A percentile compares a stretch with the other conserved stretches of the same genome.
Evolutionary conservation across 2,113 vertebrate genomes (phyloP).

Genomic region (Corythoichthys intestinalis): DNA sequence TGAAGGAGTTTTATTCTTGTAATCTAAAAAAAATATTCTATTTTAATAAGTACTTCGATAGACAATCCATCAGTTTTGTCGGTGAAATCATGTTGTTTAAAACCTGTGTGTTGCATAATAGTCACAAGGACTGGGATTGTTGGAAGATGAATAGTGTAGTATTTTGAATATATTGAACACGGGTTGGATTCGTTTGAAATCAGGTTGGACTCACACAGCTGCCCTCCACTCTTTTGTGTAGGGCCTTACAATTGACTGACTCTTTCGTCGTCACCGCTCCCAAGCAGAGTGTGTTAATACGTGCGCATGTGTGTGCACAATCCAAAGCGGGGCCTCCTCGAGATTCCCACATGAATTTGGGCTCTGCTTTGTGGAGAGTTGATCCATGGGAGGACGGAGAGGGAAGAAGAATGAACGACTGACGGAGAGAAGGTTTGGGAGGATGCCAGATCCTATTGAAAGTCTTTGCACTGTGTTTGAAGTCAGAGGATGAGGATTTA

Average conservation of each 20-base stretch:
- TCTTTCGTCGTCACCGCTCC: slow-evolving; percentile 55
- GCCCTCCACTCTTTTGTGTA: slow-evolving; percentile 40
- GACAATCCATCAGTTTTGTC: not conserved
- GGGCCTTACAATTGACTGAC: slow-evolving; percentile 40
- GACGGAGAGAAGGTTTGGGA: slow-evolving; percentile 64
- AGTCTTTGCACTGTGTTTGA: slow-evolving; percentile 63
- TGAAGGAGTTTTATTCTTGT: too few species aligned
- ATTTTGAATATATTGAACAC: slow-evolving; percentile 17
- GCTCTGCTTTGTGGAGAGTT: slow-evolving; percentile 65
- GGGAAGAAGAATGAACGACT: slow-evolving; percentile 55
- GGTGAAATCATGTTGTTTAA: not conserved
- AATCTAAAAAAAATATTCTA: too few species aligned
- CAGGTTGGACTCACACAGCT: slow-evolving; percentile 37
- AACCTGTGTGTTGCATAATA: not conserved
- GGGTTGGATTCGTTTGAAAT: slow-evolving; percentile 26
- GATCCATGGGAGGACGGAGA: slow-evolving; percentile 65
- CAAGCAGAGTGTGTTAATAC: slow-evolving; percentile 22
- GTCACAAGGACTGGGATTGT: not conserved
- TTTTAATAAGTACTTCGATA: too few species aligned
- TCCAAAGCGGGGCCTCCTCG: slow-evolving; percentile 44
- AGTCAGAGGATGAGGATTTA: slow-evolving; percentile 69
- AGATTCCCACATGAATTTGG: slow-evolving; percentile 59
- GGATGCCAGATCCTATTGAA: slow-evolving; percentile 65
- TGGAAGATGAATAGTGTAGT: slow-evolving; percentile 16
- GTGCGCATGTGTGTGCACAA: slow-evolving; percentile 16